Evolutionary conservation across 2,797 vertebrate genomes (phyloP).

Genomic region (Diplodus sargus): DNA sequence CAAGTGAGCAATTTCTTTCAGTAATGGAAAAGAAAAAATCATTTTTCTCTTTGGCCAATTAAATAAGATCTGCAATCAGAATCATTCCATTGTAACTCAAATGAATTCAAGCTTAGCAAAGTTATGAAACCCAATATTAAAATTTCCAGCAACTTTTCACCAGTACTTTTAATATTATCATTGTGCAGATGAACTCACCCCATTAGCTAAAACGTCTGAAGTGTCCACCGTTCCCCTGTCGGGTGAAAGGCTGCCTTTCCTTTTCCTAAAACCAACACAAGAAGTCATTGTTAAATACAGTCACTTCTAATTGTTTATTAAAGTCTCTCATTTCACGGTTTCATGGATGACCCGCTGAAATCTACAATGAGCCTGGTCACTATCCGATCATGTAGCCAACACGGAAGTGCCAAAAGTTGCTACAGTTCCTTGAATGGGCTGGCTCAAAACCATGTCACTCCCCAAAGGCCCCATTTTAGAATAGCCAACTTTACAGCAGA

Average conservation of each 20-base stretch:
- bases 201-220: conserved; percentile 42
- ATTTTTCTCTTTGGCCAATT: neutral
- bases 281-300: neutral
- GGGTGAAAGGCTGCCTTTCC: conserved; percentile 20
- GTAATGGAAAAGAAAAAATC: neutral
- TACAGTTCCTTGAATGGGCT: no score
- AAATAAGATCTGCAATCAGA: neutral
- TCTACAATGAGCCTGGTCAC: neutral
- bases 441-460: no score
- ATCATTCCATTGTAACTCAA: neutral
- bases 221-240: conserved; percentile 21
- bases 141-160: no score
- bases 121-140: no score
- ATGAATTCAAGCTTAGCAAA: no score
- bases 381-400: neutral
- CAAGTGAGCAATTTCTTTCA: neutral
- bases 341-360: neutral
- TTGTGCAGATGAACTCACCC: conserved; percentile 52
- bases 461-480: no score
- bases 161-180: no score
- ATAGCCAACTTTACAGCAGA: neutral
- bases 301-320: neutral
- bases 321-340: neutral
- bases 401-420: no score
- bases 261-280: conserved; percentile 61